phyloP scores from a whole-genome alignment of 2,113 vertebrate genomes.

The Myxocyprinus asiaticus region DNA sequence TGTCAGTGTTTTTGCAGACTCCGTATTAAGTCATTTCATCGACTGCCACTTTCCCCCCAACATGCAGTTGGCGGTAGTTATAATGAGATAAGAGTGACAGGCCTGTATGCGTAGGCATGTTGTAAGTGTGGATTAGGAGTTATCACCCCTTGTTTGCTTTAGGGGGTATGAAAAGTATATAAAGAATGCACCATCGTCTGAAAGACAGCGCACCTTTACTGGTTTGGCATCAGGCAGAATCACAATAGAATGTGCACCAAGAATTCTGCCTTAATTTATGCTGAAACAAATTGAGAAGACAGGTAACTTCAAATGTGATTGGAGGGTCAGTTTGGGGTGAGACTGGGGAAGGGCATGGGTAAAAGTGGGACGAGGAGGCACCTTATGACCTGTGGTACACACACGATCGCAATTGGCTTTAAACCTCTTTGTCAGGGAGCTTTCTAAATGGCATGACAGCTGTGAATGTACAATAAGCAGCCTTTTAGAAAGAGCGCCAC shows the following conservation, averaged over 20 bases:
- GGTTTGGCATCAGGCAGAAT: conserved; percentile 17
- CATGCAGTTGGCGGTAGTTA: neutral
- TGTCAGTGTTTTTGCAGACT: neutral
- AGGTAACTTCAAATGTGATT: conserved; percentile 16
- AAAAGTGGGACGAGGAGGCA: conserved; percentile 46
- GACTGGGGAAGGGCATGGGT: no score
- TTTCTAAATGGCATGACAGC: conserved; percentile 72
- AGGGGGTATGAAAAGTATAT: conserved; percentile 18
- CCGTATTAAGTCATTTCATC: neutral
- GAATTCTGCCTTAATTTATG: conserved; percentile 63
- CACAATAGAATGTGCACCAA: conserved; percentile 49
- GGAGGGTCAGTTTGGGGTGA: conserved; percentile 4
- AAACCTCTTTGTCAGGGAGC: conserved; percentile 70
- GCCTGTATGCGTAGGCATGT: conserved; percentile 56
- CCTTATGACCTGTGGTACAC: conserved; percentile 64
- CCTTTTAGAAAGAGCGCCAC: conserved; percentile 61
- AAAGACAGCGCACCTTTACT: conserved; percentile 54
- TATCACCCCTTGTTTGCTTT: conserved; percentile 25
- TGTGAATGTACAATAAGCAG: conserved; percentile 79
- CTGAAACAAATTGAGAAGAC: conserved; percentile 9
- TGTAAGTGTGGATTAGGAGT: conserved; percentile 48
- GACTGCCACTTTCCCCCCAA: neutral
- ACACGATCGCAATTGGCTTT: conserved; percentile 65
- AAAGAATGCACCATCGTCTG: conserved; percentile 58
- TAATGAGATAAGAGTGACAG: neutral